Conservation (phyloP, 1,140 invertebrate genomes). For the Aporrectodea caliginosa region DNA sequence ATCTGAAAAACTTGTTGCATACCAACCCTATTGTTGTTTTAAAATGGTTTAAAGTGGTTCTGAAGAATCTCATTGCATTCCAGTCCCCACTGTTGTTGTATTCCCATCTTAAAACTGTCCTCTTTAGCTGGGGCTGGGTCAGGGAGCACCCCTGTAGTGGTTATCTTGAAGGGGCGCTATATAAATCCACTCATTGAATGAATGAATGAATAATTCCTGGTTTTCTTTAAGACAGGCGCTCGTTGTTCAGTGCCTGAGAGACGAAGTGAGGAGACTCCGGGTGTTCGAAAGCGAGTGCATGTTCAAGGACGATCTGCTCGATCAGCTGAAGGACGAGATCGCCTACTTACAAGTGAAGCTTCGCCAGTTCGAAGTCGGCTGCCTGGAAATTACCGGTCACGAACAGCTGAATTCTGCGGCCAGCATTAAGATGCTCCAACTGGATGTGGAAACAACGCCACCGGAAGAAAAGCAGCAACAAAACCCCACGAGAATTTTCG, state of each 20-base stretch:
- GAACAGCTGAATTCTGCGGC: not conserved
- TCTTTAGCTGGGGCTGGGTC: too few species aligned
- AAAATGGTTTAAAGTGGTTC: too few species aligned
- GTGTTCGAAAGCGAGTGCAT: slow-evolving; percentile 44
- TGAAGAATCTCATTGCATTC: too few species aligned
- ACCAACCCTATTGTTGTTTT: too few species aligned
- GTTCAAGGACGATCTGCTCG: slow-evolving; percentile 46
- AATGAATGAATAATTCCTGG: too few species aligned
- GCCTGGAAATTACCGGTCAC: not conserved
- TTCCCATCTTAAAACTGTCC: too few species aligned
- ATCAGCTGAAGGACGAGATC: slow-evolving; percentile 45
- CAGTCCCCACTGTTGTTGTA: too few species aligned
- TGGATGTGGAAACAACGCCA: not conserved
- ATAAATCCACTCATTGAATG: too few species aligned
- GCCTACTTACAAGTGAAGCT: slow-evolving; percentile 37
- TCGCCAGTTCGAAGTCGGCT: not conserved
- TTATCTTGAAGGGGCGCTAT: too few species aligned
- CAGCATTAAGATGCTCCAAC: not conserved
- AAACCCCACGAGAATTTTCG: too few species aligned
- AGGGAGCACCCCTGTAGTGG: too few species aligned
- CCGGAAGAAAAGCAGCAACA: not conserved
- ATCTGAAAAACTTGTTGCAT: too few species aligned
- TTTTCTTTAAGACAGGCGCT: not conserved
- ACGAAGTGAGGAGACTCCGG: slow-evolving; percentile 45
- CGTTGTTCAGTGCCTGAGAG: slow-evolving; percentile 33